A percentile compares a stretch with the other conserved stretches of the same genome.
Evolutionary conservation across 2,797 vertebrate genomes (phyloP).

Genomic region (Champsocephalus esox): DNA sequence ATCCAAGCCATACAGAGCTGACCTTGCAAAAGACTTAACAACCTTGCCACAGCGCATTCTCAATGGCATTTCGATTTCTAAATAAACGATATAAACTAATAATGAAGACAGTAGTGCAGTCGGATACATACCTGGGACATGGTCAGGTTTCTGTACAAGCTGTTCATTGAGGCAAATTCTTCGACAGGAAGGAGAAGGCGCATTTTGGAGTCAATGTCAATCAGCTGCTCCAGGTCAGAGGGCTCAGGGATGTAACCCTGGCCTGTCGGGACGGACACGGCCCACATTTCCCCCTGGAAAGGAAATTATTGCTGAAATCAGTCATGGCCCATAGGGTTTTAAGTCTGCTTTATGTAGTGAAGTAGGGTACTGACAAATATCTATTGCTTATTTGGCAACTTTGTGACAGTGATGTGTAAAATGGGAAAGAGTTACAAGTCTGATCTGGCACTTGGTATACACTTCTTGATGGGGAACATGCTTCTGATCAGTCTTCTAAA

Average conservation of each 20-base stretch:
- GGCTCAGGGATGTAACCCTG: constrained; percentile 87
- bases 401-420: constrained; percentile 31
- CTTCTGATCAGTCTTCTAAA: constrained; percentile 27
- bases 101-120: constrained; percentile 7
- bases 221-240: constrained; percentile 84
- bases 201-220: constrained; percentile 88
- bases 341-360: constrained; percentile 34
- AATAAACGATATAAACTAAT: constrained; percentile 12
- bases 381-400: constrained; percentile 11
- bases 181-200: constrained; percentile 76
- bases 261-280: constrained; percentile 71
- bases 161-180: constrained; percentile 70
- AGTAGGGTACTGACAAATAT: constrained; percentile 19
- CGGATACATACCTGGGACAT: constrained; percentile 73
- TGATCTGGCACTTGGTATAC: constrained; percentile 51
- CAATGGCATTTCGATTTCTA: not conserved
- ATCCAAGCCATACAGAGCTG: constrained; percentile 39
- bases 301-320: constrained; percentile 33
- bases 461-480: constrained; percentile 40
- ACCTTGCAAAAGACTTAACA: constrained; percentile 48
- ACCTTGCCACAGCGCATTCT: constrained; percentile 9
- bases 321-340: constrained; percentile 22
- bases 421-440: constrained; percentile 27
- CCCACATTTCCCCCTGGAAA: constrained; percentile 69
- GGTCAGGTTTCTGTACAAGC: constrained; percentile 53